phyloP scores from a whole-genome alignment of 2,888 invertebrate genomes.

The Philereme transversata region DNA sequence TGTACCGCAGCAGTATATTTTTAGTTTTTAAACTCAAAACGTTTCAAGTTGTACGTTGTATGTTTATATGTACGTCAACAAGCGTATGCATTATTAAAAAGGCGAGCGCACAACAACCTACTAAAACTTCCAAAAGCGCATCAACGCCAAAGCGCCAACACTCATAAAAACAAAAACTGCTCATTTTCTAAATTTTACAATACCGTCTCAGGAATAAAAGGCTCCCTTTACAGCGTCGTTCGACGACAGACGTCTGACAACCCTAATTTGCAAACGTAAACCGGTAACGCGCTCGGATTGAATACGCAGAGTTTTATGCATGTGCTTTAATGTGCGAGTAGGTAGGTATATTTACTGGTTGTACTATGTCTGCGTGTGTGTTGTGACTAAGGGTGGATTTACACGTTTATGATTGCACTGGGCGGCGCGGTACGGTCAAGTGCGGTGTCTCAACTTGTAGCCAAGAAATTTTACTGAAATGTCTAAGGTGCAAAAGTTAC shows the following conservation, averaged over 20 bases:
- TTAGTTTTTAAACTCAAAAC: too few species aligned
- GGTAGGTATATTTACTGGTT: conserved; percentile 14
- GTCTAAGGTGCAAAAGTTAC: too few species aligned
- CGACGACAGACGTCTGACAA: conserved; percentile 23
- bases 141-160: background rate
- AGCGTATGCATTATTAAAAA: too few species aligned
- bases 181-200: conserved; percentile 33
- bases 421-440: too few species aligned
- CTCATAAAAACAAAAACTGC: conserved; percentile 14
- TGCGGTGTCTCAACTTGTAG: too few species aligned
- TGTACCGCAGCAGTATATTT: too few species aligned
- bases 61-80: too few species aligned
- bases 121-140: background rate
- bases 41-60: too few species aligned
- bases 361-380: conserved; percentile 12
- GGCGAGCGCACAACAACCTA: too few species aligned
- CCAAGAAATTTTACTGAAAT: too few species aligned
- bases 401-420: background rate
- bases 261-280: conserved; percentile 32
- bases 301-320: conserved; percentile 29
- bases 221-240: conserved; percentile 29
- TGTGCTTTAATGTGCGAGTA: conserved; percentile 23
- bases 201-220: conserved; percentile 22
- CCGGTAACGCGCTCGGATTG: conserved; percentile 19
- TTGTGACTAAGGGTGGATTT: conserved; percentile 2